phyloP scores from a whole-genome alignment of 2,113 vertebrate species.

The human (Homo sapiens) region GRCh38 chr1:17572501-17573000 shows the following conservation, averaged over 20 bases:
- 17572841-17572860: not conserved
- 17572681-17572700: not conserved
- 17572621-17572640: not conserved
- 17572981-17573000: not conserved
- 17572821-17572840: not conserved
- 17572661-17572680: too few species aligned
- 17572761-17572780: not conserved
- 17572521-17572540: not conserved
- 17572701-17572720: not conserved
- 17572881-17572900: not conserved
- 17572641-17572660: too few species aligned
- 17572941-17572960: not conserved
- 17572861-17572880: not conserved
- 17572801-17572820: not conserved
- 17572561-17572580: accelerated
- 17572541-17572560: too few species aligned
- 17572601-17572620: not conserved
- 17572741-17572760: accelerated
- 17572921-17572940: too few species aligned
- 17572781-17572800: not conserved
- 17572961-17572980: not conserved
- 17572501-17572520: accelerated
- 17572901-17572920: not conserved
- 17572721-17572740: not conserved
- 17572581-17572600: not conserved